Conservation (phyloP, 2,113 vertebrate genomes). For the Ptilorrhoa leucosticta region DNA sequence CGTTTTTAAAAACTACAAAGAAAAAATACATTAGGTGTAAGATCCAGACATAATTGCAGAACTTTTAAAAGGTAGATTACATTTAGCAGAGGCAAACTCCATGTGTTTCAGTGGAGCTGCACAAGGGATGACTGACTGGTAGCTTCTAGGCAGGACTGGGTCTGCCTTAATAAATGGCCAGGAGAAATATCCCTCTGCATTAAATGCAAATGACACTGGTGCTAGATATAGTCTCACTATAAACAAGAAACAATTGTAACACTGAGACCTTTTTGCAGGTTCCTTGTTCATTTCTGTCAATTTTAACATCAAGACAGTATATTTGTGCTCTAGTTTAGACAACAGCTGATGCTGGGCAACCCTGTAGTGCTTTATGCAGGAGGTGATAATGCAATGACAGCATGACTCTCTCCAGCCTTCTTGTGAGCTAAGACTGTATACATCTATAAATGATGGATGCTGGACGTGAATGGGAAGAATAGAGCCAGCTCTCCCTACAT, state of each 20-base stretch:
- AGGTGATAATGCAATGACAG: background rate
- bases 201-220: background rate
- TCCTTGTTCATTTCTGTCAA: background rate
- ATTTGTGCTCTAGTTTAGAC: background rate
- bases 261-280: background rate
- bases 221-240: background rate
- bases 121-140: background rate
- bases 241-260: background rate
- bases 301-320: background rate
- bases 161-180: background rate
- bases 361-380: background rate
- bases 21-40: background rate
- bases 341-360: background rate
- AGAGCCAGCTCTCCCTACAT: background rate
- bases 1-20: background rate
- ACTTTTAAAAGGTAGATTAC: background rate
- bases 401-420: background rate
- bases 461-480: background rate
- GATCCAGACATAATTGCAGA: background rate
- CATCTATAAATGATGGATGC: background rate
- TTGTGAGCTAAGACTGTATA: background rate
- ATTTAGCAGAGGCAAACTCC: background rate
- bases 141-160: background rate
- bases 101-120: background rate
- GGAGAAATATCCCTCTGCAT: background rate